Evolutionary conservation across 2,797 vertebrate species (phyloP).

Genomic region (Cyprinodon diabolis): DNA sequence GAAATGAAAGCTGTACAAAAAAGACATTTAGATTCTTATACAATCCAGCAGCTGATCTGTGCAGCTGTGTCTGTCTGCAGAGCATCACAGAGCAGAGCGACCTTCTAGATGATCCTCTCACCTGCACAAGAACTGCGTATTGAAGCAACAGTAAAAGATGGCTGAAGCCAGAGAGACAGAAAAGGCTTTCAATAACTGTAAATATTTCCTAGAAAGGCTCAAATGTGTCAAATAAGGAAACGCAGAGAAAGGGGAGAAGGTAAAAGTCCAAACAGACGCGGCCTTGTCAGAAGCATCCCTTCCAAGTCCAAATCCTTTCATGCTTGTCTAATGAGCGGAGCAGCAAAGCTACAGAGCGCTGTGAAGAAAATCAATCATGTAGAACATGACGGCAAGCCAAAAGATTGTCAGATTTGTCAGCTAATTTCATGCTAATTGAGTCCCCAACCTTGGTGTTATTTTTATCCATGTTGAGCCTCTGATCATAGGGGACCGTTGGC

Average conservation of each 20-base stretch:
- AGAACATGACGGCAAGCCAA: conserved; percentile 39
- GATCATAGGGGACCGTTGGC: conserved; percentile 28
- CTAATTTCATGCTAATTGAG: conserved; percentile 71
- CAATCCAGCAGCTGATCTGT: too few species aligned
- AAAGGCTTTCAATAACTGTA: too few species aligned
- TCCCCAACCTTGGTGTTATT: conserved; percentile 54
- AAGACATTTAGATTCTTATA: too few species aligned
- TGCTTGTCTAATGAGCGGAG: conserved; percentile 59
- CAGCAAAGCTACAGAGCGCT: conserved; percentile 38
- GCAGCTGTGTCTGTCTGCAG: too few species aligned
- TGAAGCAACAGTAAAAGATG: too few species aligned
- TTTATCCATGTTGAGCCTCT: conserved; percentile 56
- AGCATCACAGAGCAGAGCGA: too few species aligned
- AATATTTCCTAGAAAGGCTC: too few species aligned
- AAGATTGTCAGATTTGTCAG: conserved; percentile 68
- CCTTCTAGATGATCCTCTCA: too few species aligned
- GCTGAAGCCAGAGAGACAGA: too few species aligned
- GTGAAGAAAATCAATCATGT: conserved; percentile 67
- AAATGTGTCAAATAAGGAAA: not conserved
- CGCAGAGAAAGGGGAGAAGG: conserved; percentile 15
- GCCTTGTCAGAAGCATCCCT: conserved; percentile 23
- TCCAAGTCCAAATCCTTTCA: conserved; percentile 47
- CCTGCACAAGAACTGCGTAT: too few species aligned
- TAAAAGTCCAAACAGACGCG: not conserved
- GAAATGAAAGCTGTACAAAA: too few species aligned